Base-by-base conservation (phyloP, 2,888 invertebrate species). In the Flexamia atlantica region DNA sequence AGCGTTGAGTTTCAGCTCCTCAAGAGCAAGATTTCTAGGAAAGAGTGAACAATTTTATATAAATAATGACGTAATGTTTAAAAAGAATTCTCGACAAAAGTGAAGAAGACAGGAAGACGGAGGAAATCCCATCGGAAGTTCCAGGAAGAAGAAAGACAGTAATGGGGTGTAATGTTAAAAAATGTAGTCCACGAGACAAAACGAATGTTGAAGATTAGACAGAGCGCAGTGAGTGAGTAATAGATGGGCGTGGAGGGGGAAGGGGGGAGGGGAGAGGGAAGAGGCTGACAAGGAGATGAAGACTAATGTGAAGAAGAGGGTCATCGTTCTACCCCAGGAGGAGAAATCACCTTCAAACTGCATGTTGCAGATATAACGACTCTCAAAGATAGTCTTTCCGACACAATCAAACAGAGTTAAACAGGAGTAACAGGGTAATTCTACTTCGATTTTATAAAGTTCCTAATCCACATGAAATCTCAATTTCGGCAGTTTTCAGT, bases 141-240 rank as follows among this genome's bases (percentile, higher is more conserved):
- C 36, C 20, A 40, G 42, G 72, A 72, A 72, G 53, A 53, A 23
- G 42, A 23, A 42, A 72, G 72, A 72, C 72, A 72, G 40, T 50
- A 50, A 76, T 50, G 76, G 76, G 32, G 50, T 50, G 23, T 76
- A 76, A 76, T 76, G 76, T 76, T 25, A 76, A 76, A 76, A 76
- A 76, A 76, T 76, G 76, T 76, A 76, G 76, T 76, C 50, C 50
- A 76, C 76, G 76, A 76, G 76, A 76, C 46, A 76, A 76, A 76
- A 76, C 76, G 76, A 50, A 76, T 76, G 76, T 76, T 76, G 76
- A 76, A 76, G 50, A 76, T 76, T 76, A 76, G 72, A 72, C 76
- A 25, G 50, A 32, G 76, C 50, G 50, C 20, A 76, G 72, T 72
- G 40, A 76, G 76, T 76, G 76, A 76, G 76, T 76, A 76, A 76